These are phyloP conservation scores for Alentia gelatinosa DNA, from an alignment of 2,888 invertebrate species.

Conservation along the genomic window DNA sequence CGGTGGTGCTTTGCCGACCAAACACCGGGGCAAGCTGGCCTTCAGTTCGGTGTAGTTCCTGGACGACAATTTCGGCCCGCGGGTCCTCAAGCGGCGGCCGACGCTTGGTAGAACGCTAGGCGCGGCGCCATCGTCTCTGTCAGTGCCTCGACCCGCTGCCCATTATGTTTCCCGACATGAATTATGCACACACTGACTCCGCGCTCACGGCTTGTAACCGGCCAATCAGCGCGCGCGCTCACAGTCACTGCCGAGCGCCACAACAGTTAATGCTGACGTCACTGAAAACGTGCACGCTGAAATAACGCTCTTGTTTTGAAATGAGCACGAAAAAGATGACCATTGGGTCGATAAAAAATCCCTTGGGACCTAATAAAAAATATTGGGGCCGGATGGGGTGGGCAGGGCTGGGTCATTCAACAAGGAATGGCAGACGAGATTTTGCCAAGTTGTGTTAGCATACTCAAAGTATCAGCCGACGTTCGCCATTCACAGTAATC, in stretches of 20 bases:
- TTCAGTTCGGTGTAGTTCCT: not conserved
- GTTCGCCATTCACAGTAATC: not conserved
- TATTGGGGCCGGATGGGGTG: not conserved
- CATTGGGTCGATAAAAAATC: not conserved
- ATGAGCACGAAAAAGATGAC: not conserved
- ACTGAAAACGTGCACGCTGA: not conserved
- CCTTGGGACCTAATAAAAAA: not conserved
- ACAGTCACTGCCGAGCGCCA: not conserved
- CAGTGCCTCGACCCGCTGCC: not conserved
- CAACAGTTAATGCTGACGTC: constrained; percentile 16
- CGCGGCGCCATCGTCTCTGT: not conserved
- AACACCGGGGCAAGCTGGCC: not conserved
- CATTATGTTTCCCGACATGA: not conserved
- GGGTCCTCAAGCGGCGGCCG: not conserved
- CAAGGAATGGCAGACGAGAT: not conserved
- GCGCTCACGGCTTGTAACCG: not conserved
- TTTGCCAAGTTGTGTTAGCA: not conserved
- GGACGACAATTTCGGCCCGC: not conserved
- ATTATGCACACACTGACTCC: not conserved
- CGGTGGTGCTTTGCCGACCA: not conserved
- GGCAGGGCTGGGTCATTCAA: too few species aligned
- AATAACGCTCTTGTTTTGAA: not conserved
- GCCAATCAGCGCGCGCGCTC: not conserved
- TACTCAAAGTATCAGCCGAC: not conserved
- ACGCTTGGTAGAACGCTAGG: not conserved